Evolutionary conservation across 1,140 invertebrate genomes (phyloP).

Genomic region (Nylanderia fulva): DNA sequence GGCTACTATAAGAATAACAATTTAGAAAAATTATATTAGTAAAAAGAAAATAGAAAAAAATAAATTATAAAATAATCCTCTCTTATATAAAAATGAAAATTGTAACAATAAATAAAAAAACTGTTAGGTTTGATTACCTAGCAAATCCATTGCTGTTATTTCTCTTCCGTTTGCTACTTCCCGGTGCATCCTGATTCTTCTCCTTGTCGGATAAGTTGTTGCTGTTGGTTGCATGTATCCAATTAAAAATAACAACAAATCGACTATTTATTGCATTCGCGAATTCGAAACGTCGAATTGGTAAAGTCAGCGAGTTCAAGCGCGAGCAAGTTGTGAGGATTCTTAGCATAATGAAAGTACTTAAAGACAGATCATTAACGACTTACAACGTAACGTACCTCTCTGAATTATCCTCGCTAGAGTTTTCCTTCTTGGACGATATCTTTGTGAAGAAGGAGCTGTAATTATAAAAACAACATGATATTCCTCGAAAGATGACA

Average conservation of each 20-base stretch:
- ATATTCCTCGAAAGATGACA: neutral
- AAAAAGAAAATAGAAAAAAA: neutral
- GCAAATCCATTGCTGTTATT: conserved; percentile 36
- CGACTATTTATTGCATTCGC: neutral
- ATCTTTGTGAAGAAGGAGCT: conserved; percentile 73
- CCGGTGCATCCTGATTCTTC: conserved; percentile 31
- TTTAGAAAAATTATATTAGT: conserved; percentile 20
- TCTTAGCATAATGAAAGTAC: conserved; percentile 64
- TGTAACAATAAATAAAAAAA: neutral
- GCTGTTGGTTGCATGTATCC: conserved; percentile 65
- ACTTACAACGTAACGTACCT: conserved; percentile 44
- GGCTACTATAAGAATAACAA: conserved; percentile 54
- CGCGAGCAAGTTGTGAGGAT: conserved; percentile 27
- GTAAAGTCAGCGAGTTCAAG: conserved; percentile 35
- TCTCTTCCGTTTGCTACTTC: conserved; percentile 69
- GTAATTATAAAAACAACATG: neutral
- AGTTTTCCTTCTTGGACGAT: conserved; percentile 57
- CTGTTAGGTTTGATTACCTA: conserved; percentile 45
- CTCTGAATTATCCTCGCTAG: conserved; percentile 8
- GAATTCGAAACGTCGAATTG: conserved; percentile 1
- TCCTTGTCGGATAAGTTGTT: conserved; percentile 42
- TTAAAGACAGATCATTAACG: conserved; percentile 22
- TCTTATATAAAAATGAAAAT: neutral
- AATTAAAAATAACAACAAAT: conserved; percentile 67
- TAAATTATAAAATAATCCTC: neutral